Evolutionary conservation across 1,140 invertebrate species (phyloP), one percentile per base, ranked within the genome.

Genomic region (Trichonephila clavipes): DNA sequence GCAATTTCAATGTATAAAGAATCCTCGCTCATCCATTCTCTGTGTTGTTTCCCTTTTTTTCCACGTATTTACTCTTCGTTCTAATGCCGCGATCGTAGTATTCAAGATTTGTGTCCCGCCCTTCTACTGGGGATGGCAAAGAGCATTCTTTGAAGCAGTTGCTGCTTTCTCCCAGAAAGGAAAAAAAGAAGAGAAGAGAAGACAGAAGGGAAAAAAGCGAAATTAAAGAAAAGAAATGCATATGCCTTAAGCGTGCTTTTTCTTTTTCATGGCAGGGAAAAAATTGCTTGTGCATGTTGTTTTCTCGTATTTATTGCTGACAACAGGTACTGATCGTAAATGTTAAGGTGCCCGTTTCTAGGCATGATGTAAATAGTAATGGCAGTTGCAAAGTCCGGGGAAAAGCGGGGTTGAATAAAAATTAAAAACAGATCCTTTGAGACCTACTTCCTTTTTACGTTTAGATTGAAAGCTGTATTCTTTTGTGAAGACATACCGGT

Each of bases 301-400:
- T 82, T 88, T 64, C 59, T 66, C 61, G 19, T 87, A 64, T 89
- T 89, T 89, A 89, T 89, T 66, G 87, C 87, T 89, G 66, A 89
- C 64, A 89, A 89, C 87, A 89, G 64, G 87, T 89, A 72, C 64
- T n/a, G 10, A 72, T 89, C 61, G 87, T 87, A 89, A 69, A 89
- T 89, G 64, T 89, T 89, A 51, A 89, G 72, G 34, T 77, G 14
- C 72, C 28, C 34, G 28, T 77, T 77, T 77, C 72, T 24, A 40
- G 64, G 61, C 61, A 62, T 89, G 64, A 89, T 89, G 40, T 72
- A 89, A 69, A 89, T 89, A 72, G 64, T 69, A 66, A 88, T 66
- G 87, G 40, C 62, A 66, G 64, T 72, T n/a, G 64, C 24, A 62
- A 14, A 24, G 72, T 77, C 14, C 72, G 72, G 28, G 4, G 16